Percentiles rank a stretch among this genome's conserved stretches.
Evolutionary conservation across 2,888 invertebrate species (phyloP).

Genomic region (Odontomyia ornata): DNA sequence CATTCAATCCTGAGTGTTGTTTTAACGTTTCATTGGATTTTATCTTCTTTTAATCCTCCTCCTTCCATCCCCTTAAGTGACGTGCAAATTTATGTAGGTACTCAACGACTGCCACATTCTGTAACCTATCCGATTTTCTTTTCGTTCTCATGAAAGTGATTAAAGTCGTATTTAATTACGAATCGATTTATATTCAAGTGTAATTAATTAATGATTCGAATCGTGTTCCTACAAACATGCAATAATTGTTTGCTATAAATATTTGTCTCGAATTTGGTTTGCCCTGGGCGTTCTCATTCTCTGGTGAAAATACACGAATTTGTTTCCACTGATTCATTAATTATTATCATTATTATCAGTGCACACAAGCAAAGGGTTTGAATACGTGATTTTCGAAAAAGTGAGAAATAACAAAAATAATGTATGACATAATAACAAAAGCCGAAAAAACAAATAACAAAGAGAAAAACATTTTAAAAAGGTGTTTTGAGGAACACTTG

Average conservation of each 20-base stretch:
- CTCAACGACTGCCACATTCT: too few relatives aligned
- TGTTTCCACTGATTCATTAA: constrained; percentile 20
- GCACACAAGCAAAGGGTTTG: neutral
- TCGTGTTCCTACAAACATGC: neutral
- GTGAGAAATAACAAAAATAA: neutral
- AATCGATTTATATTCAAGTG: constrained; percentile 45
- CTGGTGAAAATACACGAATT: constrained; percentile 20
- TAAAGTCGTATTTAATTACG: constrained; percentile 45
- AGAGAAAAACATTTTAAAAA: neutral
- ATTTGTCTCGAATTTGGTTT: constrained; percentile 11
- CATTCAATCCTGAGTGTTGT: too few relatives aligned
- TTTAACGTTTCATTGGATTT: too few relatives aligned
- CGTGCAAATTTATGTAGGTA: too few relatives aligned
- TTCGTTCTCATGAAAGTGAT: constrained; percentile 18
- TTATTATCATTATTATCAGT: constrained; percentile 23
- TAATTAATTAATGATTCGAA: constrained; percentile 46
- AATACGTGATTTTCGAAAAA: neutral
- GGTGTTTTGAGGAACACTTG: constrained; percentile 13
- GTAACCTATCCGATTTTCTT: too few relatives aligned
- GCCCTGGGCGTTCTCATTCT: neutral
- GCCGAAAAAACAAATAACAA: too few relatives aligned
- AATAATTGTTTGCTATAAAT: constrained; percentile 31
- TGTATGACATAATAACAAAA: too few relatives aligned
- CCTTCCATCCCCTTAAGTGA: too few relatives aligned
- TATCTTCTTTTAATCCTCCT: too few relatives aligned